These are phyloP conservation scores for Aleiodes leptofemur DNA, from an alignment of 2,888 invertebrate species.

Conservation along the genomic window DNA sequence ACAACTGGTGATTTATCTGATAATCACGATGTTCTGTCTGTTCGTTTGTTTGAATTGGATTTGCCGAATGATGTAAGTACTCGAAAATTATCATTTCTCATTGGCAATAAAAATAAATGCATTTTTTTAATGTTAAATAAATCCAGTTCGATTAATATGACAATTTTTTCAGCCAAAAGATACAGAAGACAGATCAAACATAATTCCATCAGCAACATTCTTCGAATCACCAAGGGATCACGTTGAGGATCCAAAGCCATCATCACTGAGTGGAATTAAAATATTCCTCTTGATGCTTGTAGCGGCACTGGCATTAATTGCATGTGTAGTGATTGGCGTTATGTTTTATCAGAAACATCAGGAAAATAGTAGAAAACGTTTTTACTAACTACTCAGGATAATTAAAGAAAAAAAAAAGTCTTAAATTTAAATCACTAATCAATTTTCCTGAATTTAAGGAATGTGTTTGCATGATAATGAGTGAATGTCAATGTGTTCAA, in stretches of 20 bases:
- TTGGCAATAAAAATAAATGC: background rate
- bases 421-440: slow-evolving; percentile 6
- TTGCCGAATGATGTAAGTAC: slow-evolving; percentile 80
- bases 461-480: slow-evolving; percentile 9
- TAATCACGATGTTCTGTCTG: slow-evolving; percentile 94
- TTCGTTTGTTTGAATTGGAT: slow-evolving; percentile 95
- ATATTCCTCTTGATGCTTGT: slow-evolving; percentile 92
- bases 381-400: slow-evolving; percentile 77
- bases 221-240: slow-evolving; percentile 94
- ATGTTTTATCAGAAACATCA: slow-evolving; percentile 96
- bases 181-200: slow-evolving; percentile 86
- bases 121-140: background rate
- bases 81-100: background rate
- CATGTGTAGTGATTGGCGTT: slow-evolving; percentile 90
- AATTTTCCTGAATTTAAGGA: background rate
- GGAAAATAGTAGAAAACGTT: slow-evolving; percentile 91
- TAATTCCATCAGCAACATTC: slow-evolving; percentile 91
- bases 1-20: slow-evolving; percentile 98
- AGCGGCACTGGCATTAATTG: slow-evolving; percentile 88
- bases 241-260: slow-evolving; percentile 90
- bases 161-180: slow-evolving; percentile 77
- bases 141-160: background rate
- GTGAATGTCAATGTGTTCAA: slow-evolving; percentile 17
- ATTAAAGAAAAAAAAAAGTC: slow-evolving; percentile 38
- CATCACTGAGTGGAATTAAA: slow-evolving; percentile 91